A percentile compares a stretch with the other conserved stretches of the same genome.
Evolutionary conservation across 2,888 invertebrate species (phyloP).

Genomic region (Syrphus vitripennis): DNA sequence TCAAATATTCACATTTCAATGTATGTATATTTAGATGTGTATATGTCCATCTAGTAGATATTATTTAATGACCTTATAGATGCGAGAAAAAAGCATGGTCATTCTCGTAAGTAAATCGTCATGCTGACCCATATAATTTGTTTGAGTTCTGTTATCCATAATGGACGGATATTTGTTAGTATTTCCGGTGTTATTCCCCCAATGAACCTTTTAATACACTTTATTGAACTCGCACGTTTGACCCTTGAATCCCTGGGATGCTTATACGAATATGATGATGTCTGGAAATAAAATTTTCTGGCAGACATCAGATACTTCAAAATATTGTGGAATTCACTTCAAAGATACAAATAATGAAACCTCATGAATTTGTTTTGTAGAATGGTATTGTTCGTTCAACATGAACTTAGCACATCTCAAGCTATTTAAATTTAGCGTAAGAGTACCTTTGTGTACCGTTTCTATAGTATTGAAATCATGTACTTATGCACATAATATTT

Average conservation of each 20-base stretch:
- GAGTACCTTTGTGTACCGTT: neutral
- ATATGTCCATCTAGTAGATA: too few species aligned
- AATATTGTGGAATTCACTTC: neutral
- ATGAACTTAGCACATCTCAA: neutral
- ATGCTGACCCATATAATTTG: slow-evolving; percentile 14
- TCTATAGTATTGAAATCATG: too few species aligned
- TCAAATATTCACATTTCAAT: neutral
- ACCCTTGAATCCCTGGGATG: slow-evolving; percentile 32
- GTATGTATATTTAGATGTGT: neutral
- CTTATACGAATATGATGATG: neutral
- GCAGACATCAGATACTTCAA: neutral
- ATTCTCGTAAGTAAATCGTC: neutral
- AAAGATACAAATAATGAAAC: neutral
- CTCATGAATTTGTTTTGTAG: neutral
- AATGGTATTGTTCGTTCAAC: neutral
- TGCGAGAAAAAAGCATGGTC: neutral
- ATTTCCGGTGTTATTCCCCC: slow-evolving; percentile 16
- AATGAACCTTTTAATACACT: neutral
- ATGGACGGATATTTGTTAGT: neutral
- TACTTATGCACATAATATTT: neutral
- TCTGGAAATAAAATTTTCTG: neutral
- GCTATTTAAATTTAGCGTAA: neutral
- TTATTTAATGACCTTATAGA: neutral
- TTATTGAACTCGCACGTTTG: slow-evolving; percentile 43
- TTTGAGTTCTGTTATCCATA: neutral